These are phyloP conservation scores for Amphipyra tragopoginis DNA, from an alignment of 2,888 invertebrate species.

Conservation along the genomic window DNA sequence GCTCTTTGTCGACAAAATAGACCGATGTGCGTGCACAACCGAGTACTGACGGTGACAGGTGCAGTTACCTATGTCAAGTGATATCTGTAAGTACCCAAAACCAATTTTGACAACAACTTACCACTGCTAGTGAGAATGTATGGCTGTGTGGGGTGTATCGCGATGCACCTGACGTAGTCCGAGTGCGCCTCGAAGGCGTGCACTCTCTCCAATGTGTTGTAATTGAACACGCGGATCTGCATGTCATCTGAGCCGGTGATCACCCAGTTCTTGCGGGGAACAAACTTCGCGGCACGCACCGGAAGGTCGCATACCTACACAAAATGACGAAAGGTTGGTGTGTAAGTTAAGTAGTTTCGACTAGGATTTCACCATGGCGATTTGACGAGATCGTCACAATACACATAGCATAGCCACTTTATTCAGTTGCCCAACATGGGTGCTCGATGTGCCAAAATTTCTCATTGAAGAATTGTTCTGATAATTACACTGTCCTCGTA, in stretches of 20 bases:
- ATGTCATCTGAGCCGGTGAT: conserved; percentile 99
- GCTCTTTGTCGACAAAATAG: too few relatives aligned
- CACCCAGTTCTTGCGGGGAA: conserved; percentile 99
- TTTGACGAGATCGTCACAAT: too few relatives aligned
- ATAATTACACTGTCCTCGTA: too few relatives aligned
- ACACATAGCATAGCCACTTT: too few relatives aligned
- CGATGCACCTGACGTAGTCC: conserved; percentile 98
- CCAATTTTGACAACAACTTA: conserved; percentile 81
- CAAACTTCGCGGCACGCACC: conserved; percentile 98
- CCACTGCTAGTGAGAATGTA: conserved; percentile 99
- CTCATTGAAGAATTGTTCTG: too few relatives aligned
- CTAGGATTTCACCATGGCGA: background rate
- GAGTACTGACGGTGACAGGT: background rate
- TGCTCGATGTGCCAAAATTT: too few relatives aligned
- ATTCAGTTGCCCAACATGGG: too few relatives aligned
- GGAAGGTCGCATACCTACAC: conserved; percentile 98
- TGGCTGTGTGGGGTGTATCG: conserved; percentile 99
- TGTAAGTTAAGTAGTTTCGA: too few relatives aligned
- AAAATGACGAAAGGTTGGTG: conserved; percentile 48
- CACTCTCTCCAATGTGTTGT: conserved; percentile 98
- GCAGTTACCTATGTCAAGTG: background rate
- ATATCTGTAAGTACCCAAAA: background rate
- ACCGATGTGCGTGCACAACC: too few relatives aligned
- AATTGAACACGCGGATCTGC: conserved; percentile 99
- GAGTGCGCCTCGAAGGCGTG: conserved; percentile 99